A percentile compares a stretch with the other conserved stretches of the same genome.
phyloP scores from a whole-genome alignment of 2,888 invertebrate genomes.

The Caenorhabditis macrosperma region DNA sequence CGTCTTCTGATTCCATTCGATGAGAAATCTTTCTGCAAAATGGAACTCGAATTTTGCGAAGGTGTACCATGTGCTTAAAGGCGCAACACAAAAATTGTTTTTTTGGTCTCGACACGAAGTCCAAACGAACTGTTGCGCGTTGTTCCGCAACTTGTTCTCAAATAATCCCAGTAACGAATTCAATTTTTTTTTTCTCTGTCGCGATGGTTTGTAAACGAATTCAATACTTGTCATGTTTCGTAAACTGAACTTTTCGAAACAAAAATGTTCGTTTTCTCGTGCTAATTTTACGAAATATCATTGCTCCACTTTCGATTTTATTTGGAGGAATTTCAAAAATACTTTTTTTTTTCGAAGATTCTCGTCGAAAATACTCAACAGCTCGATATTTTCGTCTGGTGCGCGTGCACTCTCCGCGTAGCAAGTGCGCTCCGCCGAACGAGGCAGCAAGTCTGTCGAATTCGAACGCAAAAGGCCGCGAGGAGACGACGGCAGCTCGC shows the following conservation, averaged over 20 bases:
- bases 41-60: not conserved
- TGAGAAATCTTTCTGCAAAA: not conserved
- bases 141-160: too few relatives aligned
- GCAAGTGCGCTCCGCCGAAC: slow-evolving; percentile 41
- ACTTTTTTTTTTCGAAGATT: not conserved
- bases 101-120: not conserved
- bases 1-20: slow-evolving; percentile 15
- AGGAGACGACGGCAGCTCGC: slow-evolving; percentile 5
- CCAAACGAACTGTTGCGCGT: too few relatives aligned
- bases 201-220: too few relatives aligned
- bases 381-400: not conserved
- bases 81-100: not conserved
- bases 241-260: too few relatives aligned
- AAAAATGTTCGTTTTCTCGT: too few relatives aligned
- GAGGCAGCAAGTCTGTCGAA: not conserved
- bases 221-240: too few relatives aligned
- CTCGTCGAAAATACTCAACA: not conserved
- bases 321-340: not conserved
- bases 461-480: slow-evolving; percentile 52
- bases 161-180: too few relatives aligned
- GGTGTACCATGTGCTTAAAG: slow-evolving; percentile 1
- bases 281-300: not conserved
- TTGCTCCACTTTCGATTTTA: not conserved
- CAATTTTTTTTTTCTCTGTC: not conserved
- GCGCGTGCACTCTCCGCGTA: not conserved